Evolutionary conservation across 2,888 invertebrate species (phyloP).

Genomic region (Monopis laevigella): DNA sequence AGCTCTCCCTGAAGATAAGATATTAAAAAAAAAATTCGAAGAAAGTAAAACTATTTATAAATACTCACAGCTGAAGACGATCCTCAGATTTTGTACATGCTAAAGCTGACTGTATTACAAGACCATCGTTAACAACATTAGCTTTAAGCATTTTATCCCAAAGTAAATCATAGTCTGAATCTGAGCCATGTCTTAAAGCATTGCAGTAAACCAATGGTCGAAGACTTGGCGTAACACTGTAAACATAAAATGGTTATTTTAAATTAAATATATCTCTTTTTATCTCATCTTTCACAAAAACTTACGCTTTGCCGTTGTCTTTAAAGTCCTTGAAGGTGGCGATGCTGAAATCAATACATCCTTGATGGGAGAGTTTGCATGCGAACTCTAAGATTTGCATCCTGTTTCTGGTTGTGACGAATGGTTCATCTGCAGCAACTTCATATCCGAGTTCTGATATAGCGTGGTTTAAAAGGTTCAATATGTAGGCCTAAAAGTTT

Average conservation of each 20-base stretch:
- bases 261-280: neutral
- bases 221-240: slow-evolving; percentile 45
- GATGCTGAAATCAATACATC: slow-evolving; percentile 52
- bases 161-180: slow-evolving; percentile 70
- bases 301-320: slow-evolving; percentile 39
- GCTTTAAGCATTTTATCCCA: slow-evolving; percentile 66
- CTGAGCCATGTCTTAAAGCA: slow-evolving; percentile 66
- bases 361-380: slow-evolving; percentile 67
- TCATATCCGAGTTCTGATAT: slow-evolving; percentile 59
- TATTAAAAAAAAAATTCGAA: too few relatives aligned
- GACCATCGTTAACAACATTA: slow-evolving; percentile 69
- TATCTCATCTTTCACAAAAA: slow-evolving; percentile 12
- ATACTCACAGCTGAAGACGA: slow-evolving; percentile 59
- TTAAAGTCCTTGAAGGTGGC: slow-evolving; percentile 32
- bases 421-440: slow-evolving; percentile 35
- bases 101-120: slow-evolving; percentile 65
- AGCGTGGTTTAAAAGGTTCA: slow-evolving; percentile 29
- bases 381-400: slow-evolving; percentile 68
- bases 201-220: slow-evolving; percentile 72
- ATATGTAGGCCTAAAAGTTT: too few relatives aligned
- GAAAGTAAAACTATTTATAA: slow-evolving; percentile 5
- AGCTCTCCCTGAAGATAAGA: too few relatives aligned
- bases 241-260: slow-evolving; percentile 10
- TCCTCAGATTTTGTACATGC: slow-evolving; percentile 66
- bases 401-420: slow-evolving; percentile 65